phyloP scores from a whole-genome alignment of 2,888 invertebrate species.

The Mythimna loreyi region DNA sequence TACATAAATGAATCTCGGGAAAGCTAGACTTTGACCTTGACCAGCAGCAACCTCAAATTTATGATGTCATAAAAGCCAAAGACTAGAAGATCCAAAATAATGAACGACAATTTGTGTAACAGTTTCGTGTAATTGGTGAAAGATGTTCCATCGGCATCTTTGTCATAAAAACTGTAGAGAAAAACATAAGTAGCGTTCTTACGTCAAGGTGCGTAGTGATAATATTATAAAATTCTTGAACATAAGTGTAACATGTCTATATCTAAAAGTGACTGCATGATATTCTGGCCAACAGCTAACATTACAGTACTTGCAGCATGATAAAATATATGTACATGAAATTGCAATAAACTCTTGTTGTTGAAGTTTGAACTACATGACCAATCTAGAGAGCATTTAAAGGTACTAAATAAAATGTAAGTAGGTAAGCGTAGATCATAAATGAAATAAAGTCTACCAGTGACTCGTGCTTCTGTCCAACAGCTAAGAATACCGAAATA shows the following conservation, averaged over 20 bases:
- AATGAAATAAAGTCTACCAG: slow-evolving; percentile 1
- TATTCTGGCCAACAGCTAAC: not conserved
- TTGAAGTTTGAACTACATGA: not conserved
- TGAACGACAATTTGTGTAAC: slow-evolving; percentile 16
- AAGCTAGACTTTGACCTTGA: slow-evolving; percentile 34
- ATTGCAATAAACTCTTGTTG: not conserved
- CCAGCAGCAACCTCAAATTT: not conserved
- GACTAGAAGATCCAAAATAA: slow-evolving; percentile 16
- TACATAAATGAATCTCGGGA: slow-evolving; percentile 21
- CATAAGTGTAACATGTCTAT: not conserved
- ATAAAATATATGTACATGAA: slow-evolving; percentile 17
- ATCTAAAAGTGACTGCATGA: not conserved
- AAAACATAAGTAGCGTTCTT: slow-evolving; percentile 5
- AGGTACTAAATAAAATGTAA: not conserved
- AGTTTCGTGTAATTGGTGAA: slow-evolving; percentile 1
- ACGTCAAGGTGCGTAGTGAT: not conserved
- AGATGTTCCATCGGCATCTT: not conserved
- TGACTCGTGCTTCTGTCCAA: slow-evolving; percentile 4
- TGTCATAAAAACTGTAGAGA: not conserved
- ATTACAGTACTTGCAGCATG: not conserved
- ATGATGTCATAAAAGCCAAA: slow-evolving; percentile 8
- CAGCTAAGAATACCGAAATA: slow-evolving; percentile 1
- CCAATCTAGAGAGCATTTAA: not conserved
- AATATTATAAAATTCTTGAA: slow-evolving; percentile 11
- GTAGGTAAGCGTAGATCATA: not conserved